Evolutionary conservation across 2,888 invertebrate genomes (phyloP).

Genomic region (Drosophila mimica): DNA sequence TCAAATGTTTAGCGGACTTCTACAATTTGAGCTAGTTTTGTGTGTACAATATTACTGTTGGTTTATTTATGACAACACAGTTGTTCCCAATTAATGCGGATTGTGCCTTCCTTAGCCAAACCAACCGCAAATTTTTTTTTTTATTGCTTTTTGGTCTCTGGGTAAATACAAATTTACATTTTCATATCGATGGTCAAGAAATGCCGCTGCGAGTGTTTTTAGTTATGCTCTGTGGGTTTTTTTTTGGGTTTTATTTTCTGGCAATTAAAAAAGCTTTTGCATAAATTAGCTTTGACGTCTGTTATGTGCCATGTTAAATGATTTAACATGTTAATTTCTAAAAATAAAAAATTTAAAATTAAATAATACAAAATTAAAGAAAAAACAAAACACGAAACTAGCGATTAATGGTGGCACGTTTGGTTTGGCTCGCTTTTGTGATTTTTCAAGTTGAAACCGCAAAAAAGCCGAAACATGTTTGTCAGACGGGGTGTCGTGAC

Average conservation of each 20-base stretch:
- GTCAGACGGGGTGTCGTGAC: conserved; percentile 29
- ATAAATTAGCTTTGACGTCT: conserved; percentile 40
- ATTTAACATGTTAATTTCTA: conserved; percentile 51
- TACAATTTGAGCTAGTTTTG: conserved; percentile 35
- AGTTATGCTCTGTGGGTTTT: conserved; percentile 3
- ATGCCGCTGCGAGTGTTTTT: conserved; percentile 1
- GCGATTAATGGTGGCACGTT: conserved; percentile 29
- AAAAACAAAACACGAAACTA: conserved; percentile 12
- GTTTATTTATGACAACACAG: conserved; percentile 40
- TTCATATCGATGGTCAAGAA: conserved; percentile 36
- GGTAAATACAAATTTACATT: conserved; percentile 48
- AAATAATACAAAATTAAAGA: conserved; percentile 5
- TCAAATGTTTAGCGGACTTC: conserved; percentile 27
- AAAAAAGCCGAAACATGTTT: conserved; percentile 66
- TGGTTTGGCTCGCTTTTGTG: conserved; percentile 28
- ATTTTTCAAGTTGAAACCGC: conserved; percentile 43
- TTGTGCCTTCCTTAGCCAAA: conserved; percentile 7
- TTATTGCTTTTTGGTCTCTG: conserved; percentile 6
- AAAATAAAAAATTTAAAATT: conserved; percentile 17
- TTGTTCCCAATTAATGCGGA: conserved; percentile 39
- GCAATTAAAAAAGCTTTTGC: conserved; percentile 49
- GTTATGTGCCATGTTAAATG: conserved; percentile 37
- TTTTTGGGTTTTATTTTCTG: conserved; percentile 11
- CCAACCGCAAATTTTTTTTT: conserved; percentile 12
- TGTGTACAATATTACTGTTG: conserved; percentile 18